Percentiles rank a stretch among this genome's conserved stretches.
Evolutionary conservation across 1,140 invertebrate genomes (phyloP).

Genomic region (Ganaspis sp.): DNA sequence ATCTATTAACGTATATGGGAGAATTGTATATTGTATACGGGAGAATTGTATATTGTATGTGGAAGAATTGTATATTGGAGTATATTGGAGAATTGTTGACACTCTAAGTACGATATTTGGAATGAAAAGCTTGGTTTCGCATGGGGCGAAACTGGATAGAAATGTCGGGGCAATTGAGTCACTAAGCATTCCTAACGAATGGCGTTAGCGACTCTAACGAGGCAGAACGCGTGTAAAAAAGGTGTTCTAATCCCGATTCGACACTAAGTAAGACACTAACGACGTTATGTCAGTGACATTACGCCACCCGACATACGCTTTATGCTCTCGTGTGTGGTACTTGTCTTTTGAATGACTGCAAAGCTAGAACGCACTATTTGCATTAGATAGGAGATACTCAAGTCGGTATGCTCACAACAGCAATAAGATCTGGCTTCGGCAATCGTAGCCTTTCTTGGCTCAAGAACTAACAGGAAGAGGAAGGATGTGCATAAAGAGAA

Average conservation of each 20-base stretch:
- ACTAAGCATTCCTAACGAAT: conserved; percentile 50
- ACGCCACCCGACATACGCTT: conserved; percentile 21
- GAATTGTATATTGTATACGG: too few species aligned
- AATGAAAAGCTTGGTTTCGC: too few species aligned
- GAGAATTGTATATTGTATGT: too few species aligned
- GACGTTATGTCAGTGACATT: conserved; percentile 46
- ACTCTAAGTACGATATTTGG: not conserved
- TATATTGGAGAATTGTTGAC: too few species aligned
- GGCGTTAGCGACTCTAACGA: conserved; percentile 49
- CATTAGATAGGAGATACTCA: conserved; percentile 17
- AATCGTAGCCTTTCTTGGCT: conserved; percentile 23
- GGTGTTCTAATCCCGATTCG: conserved; percentile 52
- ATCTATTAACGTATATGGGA: too few species aligned
- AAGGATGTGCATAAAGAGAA: conserved; percentile 26
- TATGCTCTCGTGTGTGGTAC: conserved; percentile 15
- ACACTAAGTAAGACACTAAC: conserved; percentile 56
- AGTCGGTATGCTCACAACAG: not conserved
- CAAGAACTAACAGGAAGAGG: conserved; percentile 11
- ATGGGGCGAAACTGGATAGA: not conserved
- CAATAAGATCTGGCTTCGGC: not conserved
- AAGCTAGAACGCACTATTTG: conserved; percentile 12
- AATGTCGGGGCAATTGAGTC: conserved; percentile 37
- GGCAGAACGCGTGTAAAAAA: conserved; percentile 47
- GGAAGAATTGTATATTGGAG: too few species aligned
- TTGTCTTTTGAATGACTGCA: conserved; percentile 20